Evolutionary conservation across 2,888 invertebrate species (phyloP).

Genomic region (Tetragonula carbonaria): DNA sequence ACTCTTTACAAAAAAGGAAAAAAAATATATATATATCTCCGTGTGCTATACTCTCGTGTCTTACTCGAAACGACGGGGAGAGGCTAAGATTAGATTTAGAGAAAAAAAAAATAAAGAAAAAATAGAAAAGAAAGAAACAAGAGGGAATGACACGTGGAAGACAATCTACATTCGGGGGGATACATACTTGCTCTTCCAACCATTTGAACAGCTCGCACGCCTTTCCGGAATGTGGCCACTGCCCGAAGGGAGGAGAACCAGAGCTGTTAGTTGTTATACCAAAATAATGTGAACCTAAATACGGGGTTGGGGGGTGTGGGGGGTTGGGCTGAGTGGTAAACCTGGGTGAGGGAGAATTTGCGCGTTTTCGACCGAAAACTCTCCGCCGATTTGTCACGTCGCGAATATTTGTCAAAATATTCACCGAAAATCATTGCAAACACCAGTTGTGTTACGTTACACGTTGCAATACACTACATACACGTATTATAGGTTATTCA

Average conservation of each 20-base stretch:
- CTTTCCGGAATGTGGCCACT: conserved; percentile 99
- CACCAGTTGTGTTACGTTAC: not conserved
- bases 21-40: no score
- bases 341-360: conserved; percentile 54
- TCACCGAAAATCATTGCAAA: not conserved
- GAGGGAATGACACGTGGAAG: conserved; percentile 77
- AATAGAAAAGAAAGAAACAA: conserved; percentile 51
- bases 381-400: conserved; percentile 64
- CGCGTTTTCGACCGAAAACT: conserved; percentile 51
- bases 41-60: conserved; percentile 10
- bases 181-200: conserved; percentile 99
- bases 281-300: conserved; percentile 78
- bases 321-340: conserved; percentile 48
- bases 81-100: conserved; percentile 22
- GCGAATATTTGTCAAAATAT: not conserved
- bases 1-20: not conserved
- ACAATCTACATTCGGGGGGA: conserved; percentile 84
- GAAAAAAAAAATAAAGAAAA: conserved; percentile 35
- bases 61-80: conserved; percentile 1
- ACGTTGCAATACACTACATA: not conserved
- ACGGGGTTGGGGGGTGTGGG: conserved; percentile 56
- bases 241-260: conserved; percentile 86
- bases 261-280: conserved; percentile 84
- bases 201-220: conserved; percentile 99
- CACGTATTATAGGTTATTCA: not conserved